Evolutionary conservation across 2,113 vertebrate species (phyloP).

Genomic region (Pterocles orientalis): DNA sequence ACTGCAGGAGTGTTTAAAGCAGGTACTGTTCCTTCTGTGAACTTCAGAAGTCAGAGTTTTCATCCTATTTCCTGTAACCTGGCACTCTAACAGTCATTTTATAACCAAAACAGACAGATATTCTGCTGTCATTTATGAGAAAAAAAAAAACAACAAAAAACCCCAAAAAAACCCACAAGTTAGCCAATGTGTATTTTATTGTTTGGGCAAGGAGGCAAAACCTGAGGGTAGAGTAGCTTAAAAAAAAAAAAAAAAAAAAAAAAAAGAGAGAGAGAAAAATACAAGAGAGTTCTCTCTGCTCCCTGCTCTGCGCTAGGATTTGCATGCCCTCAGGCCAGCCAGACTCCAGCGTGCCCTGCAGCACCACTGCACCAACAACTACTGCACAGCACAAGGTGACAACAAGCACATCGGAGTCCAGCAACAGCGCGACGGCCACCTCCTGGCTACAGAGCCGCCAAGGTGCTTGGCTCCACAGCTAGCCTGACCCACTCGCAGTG

Average conservation of each 20-base stretch:
- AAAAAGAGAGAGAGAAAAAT: too few species aligned
- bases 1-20: not conserved
- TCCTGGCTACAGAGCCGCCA: not conserved
- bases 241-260: not conserved
- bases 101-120: not conserved
- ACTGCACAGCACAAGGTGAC: not conserved
- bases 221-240: not conserved
- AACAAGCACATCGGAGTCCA: not conserved
- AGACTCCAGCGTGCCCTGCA: rapidly evolving
- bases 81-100: not conserved
- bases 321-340: not conserved
- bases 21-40: not conserved
- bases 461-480: rapidly evolving
- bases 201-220: not conserved
- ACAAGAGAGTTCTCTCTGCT: not conserved
- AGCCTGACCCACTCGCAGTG: not conserved
- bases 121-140: not conserved
- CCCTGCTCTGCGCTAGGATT: not conserved
- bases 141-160: too few species aligned
- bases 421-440: not conserved
- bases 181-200: not conserved
- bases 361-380: not conserved
- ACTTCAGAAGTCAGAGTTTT: not conserved
- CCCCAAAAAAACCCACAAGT: too few species aligned
- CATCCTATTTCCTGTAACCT: not conserved